Evolutionary conservation across 2,888 invertebrate species (phyloP).

Genomic region (Diarsia mendica): DNA sequence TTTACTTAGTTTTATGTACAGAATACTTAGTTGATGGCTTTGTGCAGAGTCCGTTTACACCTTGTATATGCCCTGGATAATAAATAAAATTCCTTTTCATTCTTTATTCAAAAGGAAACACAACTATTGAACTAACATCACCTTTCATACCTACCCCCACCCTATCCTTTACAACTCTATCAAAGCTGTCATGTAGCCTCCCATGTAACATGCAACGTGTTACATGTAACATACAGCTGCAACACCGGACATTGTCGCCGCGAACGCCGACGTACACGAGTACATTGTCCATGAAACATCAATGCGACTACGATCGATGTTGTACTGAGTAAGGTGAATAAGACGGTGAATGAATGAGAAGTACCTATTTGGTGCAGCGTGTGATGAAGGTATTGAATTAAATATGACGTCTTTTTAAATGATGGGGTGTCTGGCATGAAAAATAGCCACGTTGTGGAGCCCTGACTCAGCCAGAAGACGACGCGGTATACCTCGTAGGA

Average conservation of each 20-base stretch:
- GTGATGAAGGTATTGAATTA: not conserved
- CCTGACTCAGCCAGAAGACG: too few species aligned
- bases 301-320: conserved; percentile 65
- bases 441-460: too few species aligned
- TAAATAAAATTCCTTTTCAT: not conserved
- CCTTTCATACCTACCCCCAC: conserved; percentile 6
- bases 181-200: conserved; percentile 41
- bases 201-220: conserved; percentile 11
- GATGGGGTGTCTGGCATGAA: not conserved
- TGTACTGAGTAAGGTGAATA: conserved; percentile 48
- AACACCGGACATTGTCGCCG: conserved; percentile 56
- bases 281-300: conserved; percentile 74
- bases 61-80: not conserved
- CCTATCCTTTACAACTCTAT: conserved; percentile 46
- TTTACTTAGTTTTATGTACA: too few species aligned
- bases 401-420: not conserved
- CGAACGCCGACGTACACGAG: conserved; percentile 35
- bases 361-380: not conserved
- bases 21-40: too few species aligned
- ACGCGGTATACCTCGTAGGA: too few species aligned
- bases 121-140: conserved; percentile 17
- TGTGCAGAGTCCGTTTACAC: too few species aligned
- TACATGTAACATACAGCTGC: conserved; percentile 9
- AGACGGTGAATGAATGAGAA: conserved; percentile 17
- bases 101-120: conserved; percentile 1